phyloP scores from a whole-genome alignment of 2,797 vertebrate genomes.

The Gadopsis bispinosus region DNA sequence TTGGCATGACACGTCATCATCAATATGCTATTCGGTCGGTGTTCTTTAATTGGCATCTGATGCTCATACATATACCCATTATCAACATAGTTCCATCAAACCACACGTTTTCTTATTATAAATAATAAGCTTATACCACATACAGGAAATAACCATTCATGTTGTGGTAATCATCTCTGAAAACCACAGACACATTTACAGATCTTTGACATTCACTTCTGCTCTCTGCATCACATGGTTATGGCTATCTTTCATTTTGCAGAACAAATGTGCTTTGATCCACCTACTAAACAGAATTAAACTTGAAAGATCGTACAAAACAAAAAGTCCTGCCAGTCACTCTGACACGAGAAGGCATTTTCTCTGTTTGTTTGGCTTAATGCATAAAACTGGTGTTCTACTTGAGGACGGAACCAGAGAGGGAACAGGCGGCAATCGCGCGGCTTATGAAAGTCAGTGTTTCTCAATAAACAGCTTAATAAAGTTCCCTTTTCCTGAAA shows the following conservation, averaged over 20 bases:
- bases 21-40: constrained; percentile 7
- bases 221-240: constrained; percentile 34
- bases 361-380: constrained; percentile 46
- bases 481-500: constrained; percentile 24
- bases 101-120: constrained; percentile 36
- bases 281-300: constrained; percentile 27
- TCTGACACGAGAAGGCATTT: constrained; percentile 62
- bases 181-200: constrained; percentile 42
- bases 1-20: constrained; percentile 9
- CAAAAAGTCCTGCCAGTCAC: constrained; percentile 47
- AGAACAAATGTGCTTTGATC: constrained; percentile 47
- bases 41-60: constrained; percentile 39
- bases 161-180: constrained; percentile 42
- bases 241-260: constrained; percentile 60
- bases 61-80: constrained; percentile 12
- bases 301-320: constrained; percentile 26
- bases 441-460: constrained; percentile 27
- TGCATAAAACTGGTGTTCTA: constrained; percentile 54
- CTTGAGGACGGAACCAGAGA: constrained; percentile 22
- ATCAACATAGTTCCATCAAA: constrained; percentile 47
- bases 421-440: constrained; percentile 9
- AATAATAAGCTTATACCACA: constrained; percentile 43
- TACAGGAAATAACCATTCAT: constrained; percentile 59
- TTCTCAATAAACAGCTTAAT: constrained; percentile 47
- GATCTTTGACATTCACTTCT: constrained; percentile 17